Evolutionary conservation across 2,888 invertebrate genomes (phyloP).

Genomic region (Leptopilina syphax): DNA sequence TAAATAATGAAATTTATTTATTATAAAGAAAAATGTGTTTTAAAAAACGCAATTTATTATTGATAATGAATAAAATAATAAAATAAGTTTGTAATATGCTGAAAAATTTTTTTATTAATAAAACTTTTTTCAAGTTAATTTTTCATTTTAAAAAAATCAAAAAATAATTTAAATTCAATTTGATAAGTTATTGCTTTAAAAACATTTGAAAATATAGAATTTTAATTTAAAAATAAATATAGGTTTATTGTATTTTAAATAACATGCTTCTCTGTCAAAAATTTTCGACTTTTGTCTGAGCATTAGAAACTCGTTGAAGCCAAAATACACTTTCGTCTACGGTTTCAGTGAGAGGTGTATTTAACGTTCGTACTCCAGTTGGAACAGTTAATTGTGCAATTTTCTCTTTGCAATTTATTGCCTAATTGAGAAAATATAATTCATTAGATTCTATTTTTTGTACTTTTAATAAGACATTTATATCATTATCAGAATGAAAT

Average conservation of each 20-base stretch:
- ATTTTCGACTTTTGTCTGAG: not conserved
- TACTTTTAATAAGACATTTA: too few species aligned
- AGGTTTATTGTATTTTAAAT: not conserved
- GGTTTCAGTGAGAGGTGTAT: constrained; percentile 10
- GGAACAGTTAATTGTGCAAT: not conserved
- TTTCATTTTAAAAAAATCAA: not conserved
- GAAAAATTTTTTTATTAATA: too few species aligned
- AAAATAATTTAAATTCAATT: not conserved
- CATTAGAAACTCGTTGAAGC: constrained; percentile 32
- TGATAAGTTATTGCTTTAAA: not conserved
- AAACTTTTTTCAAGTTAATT: too few species aligned
- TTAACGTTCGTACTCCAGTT: not conserved
- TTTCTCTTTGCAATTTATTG: constrained; percentile 13
- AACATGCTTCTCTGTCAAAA: not conserved
- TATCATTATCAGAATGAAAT: too few species aligned
- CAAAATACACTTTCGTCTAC: constrained; percentile 31
- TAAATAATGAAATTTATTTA: too few species aligned
- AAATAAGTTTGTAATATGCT: too few species aligned
- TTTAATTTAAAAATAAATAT: not conserved
- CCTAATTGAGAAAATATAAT: not conserved
- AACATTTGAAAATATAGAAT: not conserved
- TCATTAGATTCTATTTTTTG: not conserved
- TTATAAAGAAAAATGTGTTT: too few species aligned
- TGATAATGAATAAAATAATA: too few species aligned
- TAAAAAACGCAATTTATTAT: too few species aligned